These are phyloP conservation scores for Tetragonisca angustula DNA, from an alignment of 2,888 invertebrate genomes.

Conservation along the genomic window DNA sequence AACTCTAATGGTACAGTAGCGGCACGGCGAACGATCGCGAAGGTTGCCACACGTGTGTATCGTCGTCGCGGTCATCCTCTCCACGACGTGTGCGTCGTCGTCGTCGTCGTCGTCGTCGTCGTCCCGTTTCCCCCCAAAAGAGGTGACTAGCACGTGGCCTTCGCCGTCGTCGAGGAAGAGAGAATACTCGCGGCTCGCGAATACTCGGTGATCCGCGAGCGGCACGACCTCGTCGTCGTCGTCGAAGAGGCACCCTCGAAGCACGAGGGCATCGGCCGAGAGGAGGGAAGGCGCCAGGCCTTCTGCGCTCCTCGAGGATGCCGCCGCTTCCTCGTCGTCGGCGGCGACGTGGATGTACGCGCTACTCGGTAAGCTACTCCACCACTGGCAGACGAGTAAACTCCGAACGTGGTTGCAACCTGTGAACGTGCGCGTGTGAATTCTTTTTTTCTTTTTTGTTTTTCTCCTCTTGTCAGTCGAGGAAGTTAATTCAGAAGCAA, in stretches of 20 bases:
- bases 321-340: conserved; percentile 71
- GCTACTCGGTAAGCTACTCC: conserved; percentile 76
- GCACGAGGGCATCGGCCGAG: conserved; percentile 65
- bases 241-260: conserved; percentile 61
- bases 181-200: conserved; percentile 4
- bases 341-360: conserved; percentile 79
- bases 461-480: no score
- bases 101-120: no score
- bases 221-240: conserved; percentile 59
- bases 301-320: conserved; percentile 75
- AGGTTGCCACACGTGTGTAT: conserved; percentile 23
- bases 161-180: no score
- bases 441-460: no score
- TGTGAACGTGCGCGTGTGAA: conserved; percentile 11
- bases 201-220: conserved; percentile 40
- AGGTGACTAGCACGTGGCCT: conserved; percentile 27
- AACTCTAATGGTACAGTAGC: conserved; percentile 40
- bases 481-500: no score
- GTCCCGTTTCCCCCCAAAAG: no score
- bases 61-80: conserved; percentile 10
- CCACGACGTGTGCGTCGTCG: no score
- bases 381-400: neutral
- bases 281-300: conserved; percentile 73
- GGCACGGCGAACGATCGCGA: conserved; percentile 45
- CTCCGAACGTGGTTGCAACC: conserved; percentile 25